Evolutionary conservation across 1,140 invertebrate genomes (phyloP), one percentile per base, ranked within the genome.

Genomic region (Neodiprion fabricii): DNA sequence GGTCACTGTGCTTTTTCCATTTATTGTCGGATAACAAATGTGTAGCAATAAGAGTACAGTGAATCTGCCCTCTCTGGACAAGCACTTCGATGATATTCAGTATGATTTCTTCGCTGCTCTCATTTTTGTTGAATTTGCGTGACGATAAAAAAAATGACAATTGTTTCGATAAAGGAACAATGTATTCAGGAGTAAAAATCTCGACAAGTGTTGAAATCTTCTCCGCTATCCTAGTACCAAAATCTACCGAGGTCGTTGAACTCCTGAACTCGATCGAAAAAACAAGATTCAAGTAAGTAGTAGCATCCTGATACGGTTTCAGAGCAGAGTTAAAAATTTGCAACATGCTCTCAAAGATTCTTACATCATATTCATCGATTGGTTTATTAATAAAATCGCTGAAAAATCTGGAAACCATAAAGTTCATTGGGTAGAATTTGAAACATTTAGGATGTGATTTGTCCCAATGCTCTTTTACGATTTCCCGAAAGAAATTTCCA

Each of bases 41-140:
- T 0, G 65, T 77, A 0, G 81, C 80, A 5, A 84, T 67, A 1
- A 82, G 12, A 1, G 12, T 28, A 1, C 76, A 72, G 11, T 78
- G 11, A 0, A 0, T 4, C 7, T 75, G 70, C 0, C 23, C 50
- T 9, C 21, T 9, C 1, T 76, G 40, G 10, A 79, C 49, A 9
- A 84, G 65, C 2, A 75, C 79, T 17, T 83, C 79, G 7, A 80
- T 71, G 0, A 79, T 0, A 0, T 1, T 1, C 7, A 77, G 65
- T 0, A 1, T 50, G 3, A 8, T 5, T 10, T 11, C 9, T 3
- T n/a, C 14, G 1, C 8, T 47, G 40, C 23, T 69, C 11, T 23
- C 17, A 11, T 4, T 17, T 5, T 23, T 47, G 12, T 14, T 0
- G 28, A 75, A 67, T 1, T n/a, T 2, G 0, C 48, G 1, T 9